These are phyloP conservation scores for Deroptyus accipitrinus DNA, from an alignment of 2,113 vertebrate genomes.

Conservation along the genomic window DNA sequence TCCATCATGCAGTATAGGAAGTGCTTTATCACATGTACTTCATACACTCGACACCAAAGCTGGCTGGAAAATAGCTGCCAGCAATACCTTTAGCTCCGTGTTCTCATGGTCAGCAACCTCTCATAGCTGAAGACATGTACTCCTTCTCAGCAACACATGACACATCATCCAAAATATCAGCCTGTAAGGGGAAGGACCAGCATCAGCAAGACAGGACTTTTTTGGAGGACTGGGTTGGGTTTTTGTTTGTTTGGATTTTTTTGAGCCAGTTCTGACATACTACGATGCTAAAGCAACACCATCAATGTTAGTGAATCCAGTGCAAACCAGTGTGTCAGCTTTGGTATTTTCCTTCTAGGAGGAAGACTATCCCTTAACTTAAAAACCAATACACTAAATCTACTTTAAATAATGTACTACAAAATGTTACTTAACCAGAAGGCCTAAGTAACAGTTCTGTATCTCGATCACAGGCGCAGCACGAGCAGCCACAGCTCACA, in stretches of 20 bases:
- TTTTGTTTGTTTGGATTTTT: neutral
- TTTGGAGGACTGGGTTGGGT: accelerated
- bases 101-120: neutral
- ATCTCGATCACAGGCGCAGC: neutral
- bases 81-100: neutral
- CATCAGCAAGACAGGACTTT: neutral
- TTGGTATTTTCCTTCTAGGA: neutral
- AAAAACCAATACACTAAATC: neutral
- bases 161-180: neutral
- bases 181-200: neutral
- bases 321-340: neutral
- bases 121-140: neutral
- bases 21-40: neutral
- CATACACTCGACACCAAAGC: neutral
- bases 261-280: neutral
- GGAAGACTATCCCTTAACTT: neutral
- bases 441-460: neutral
- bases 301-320: neutral
- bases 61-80: neutral
- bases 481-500: neutral
- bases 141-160: neutral
- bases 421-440: neutral
- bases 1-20: neutral
- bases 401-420: neutral
- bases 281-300: neutral